Base-by-base conservation (phyloP, 1,140 invertebrate genomes). In the Sarcophaga peregrina region DNA sequence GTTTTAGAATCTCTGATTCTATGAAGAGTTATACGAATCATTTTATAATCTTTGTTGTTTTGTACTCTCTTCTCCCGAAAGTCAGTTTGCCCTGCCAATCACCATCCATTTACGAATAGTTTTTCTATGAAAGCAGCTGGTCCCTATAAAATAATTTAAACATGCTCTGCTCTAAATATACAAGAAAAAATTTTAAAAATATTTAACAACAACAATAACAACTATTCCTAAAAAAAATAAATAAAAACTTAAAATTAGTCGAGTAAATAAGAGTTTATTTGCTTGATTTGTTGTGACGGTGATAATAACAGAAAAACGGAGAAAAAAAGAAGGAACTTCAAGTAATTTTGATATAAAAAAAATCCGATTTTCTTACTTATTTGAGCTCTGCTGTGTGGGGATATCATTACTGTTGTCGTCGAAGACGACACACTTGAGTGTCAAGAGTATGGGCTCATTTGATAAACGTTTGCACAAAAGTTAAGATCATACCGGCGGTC, bases 181-280 rank as follows among this genome's bases (percentile, higher is more conserved):
- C 15, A 58, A 58, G 15, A 13, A 58, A 13, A 58, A 58, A 58
- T n/a, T 58, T n/a, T 58, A n/a, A 58, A 68, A n/a, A 52, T 52
- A 52, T 52, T 52, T 52, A 52, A 52, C 20, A 68, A 68, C 17
- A 20, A 20, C 20, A 68, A 15, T 37, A 74, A 45, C 73, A 74
- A 74, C 73, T 2, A 37, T 37, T 2, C 25, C 1, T 37, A 37
- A 37, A 37, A 37, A 37, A 76, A 76, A 76, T 9, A 78, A 78
- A 78, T 50, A 78, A 68, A 37, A 68, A 50, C 46, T 78, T 78
- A 20, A 78, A 78, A 78, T 78, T 52, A 52, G n/a, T 78, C 48
- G 46, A 52, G 75, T 47, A 78, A 78, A 78, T 78, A 78, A 25
- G 9, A 50, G 45, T 78, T 78, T 50, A 78, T 78, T 78, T 78